Base-by-base conservation (phyloP, 2,888 invertebrate genomes). In the Mayetiola destructor region DNA sequence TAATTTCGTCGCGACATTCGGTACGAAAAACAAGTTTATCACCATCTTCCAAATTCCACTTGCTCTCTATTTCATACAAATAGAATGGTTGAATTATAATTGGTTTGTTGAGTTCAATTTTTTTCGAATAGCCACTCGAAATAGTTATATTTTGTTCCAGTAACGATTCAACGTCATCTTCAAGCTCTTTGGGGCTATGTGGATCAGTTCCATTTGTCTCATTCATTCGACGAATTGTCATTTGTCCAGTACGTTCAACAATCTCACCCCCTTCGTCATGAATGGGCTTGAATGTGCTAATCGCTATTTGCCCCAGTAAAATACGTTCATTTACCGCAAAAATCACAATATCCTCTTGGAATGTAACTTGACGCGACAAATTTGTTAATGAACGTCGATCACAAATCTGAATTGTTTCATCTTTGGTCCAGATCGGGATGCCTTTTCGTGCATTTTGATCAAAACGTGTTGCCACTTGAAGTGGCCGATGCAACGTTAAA, bases 291-390 rank as follows among this genome's bases (percentile, higher is more conserved):
- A 53, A 53, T 12, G 27, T 29, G 30, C 57, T 57, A 8, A 57
- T 52, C 2, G 36, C 20, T 6, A 57, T 27, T 57, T 57, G 36
- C 5, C 57, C 57, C 27, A 57, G 9, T 27, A 57, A 20, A 57
- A 57, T 57, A 21, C 57, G 57, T 27, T 57, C 57, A 14, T 57
- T 57, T n/a, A 57, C 57, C 4, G 57, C 52, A 52, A 57, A 57
- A 18, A 52, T 57, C 10, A 52, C 52, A 27, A 35, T 29, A 20
- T 57, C 57, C 21, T 48, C 20, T 30, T 20, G 53, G 12, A 9
- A n/a, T 8, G 14, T n/a, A 16, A 55, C 36, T 20, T 20, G 10
- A 9, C n/a, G 16, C 2, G 27, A 35, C 6, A 57, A 18, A 36
- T 57, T 57, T 20, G 57, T 52, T 20, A 57, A 52, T n/a, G 57